These are phyloP conservation scores for Cryptotermes secundus DNA, from an alignment of 1,140 invertebrate genomes.

Conservation along the genomic window DNA sequence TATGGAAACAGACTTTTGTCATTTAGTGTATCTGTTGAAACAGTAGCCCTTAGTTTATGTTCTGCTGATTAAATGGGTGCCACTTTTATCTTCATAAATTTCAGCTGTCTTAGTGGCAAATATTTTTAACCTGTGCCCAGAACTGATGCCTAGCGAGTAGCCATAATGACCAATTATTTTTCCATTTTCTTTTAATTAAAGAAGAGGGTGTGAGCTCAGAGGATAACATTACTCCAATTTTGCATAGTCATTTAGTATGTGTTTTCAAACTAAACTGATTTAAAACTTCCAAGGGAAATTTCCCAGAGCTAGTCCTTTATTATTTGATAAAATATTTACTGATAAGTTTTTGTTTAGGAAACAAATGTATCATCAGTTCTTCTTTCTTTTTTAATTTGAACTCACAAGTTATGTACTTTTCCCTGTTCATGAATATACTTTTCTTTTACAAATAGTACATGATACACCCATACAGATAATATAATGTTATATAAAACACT, in stretches of 20 bases:
- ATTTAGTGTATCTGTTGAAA: neutral
- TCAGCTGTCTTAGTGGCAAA: neutral
- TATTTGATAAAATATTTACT: slow-evolving; percentile 6
- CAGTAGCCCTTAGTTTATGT: neutral
- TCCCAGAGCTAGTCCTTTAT: neutral
- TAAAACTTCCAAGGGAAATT: slow-evolving; percentile 14
- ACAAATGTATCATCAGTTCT: neutral
- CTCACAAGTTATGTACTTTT: neutral
- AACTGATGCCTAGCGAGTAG: neutral
- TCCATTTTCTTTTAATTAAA: neutral
- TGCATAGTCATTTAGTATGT: slow-evolving; percentile 12
- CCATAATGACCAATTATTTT: neutral
- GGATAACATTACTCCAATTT: slow-evolving; percentile 20
- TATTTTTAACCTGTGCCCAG: neutral
- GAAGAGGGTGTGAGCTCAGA: neutral
- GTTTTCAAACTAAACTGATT: neutral
- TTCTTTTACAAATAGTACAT: slow-evolving; percentile 5
- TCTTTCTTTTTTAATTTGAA: neutral
- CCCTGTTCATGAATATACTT: neutral
- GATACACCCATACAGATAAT: neutral
- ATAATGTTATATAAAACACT: neutral
- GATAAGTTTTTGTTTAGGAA: neutral
- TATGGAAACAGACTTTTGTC: neutral
- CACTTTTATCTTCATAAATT: neutral
- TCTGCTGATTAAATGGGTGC: neutral